phyloP scores from a whole-genome alignment of 2,113 vertebrate genomes.

The Cnemophilus loriae region DNA sequence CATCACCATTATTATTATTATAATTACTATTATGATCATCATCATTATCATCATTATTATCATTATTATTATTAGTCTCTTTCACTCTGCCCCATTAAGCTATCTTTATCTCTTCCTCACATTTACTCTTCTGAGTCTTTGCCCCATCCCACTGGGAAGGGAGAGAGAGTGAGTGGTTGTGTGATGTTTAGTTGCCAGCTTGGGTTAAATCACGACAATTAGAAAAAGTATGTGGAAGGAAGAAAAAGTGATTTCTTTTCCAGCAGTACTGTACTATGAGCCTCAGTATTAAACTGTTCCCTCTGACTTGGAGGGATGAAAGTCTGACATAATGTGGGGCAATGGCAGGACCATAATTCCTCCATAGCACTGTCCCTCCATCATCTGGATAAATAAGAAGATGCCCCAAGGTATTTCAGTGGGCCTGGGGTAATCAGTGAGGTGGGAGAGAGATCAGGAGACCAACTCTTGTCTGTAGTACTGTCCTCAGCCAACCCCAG shows the following conservation, averaged over 20 bases:
- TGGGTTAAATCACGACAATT: background rate
- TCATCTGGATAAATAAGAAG: background rate
- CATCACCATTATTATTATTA: background rate
- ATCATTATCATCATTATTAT: background rate
- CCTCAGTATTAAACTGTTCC: background rate
- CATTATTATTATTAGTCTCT: background rate
- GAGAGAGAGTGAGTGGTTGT: background rate
- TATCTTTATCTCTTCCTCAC: background rate
- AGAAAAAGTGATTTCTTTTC: background rate
- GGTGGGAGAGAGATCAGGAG: background rate
- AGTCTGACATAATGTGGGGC: background rate
- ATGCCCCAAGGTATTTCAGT: background rate
- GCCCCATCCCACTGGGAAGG: background rate
- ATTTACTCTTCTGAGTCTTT: background rate
- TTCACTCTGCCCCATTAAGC: background rate
- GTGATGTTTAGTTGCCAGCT: background rate
- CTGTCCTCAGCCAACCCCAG: slow-evolving; percentile 46
- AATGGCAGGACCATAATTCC: background rate
- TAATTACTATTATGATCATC: background rate
- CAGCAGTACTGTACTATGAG: background rate
- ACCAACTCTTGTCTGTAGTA: background rate
- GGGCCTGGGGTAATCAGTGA: background rate
- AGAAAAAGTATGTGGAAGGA: background rate
- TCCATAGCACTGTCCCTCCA: background rate
- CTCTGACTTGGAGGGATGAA: background rate